Evolutionary conservation across 2,113 vertebrate genomes (phyloP), one percentile per base, ranked within the genome.

Genomic region (Sebastes fasciatus): DNA sequence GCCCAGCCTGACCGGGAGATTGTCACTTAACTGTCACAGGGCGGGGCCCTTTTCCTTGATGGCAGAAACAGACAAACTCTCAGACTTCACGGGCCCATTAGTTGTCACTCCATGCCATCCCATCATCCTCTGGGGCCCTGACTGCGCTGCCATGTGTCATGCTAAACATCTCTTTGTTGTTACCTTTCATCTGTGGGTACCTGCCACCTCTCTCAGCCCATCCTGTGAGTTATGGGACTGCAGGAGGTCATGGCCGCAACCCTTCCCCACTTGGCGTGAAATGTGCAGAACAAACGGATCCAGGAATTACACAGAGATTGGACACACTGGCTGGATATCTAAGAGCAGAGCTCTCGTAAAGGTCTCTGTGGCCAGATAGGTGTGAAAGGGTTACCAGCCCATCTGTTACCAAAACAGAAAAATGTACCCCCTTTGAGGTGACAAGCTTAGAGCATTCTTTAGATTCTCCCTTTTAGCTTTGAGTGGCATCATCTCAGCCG

Each of bases 241-340:
- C 87, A 82, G 91, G 92, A 88, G 90, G 95, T 95, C 95, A 95
- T 43, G 81, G 75, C 93, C 92, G 91, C 90, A 93, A 93, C 94
- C 90, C 89, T 94, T 95, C 95, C 96, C 93, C 93, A 93, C 90
- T 89, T 94, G 91, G 95, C 95, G 93, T 97, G 96, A 97, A 98
- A 97, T 97, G 94, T 95, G 94, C 95, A 96, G 96, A 97, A 95
- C 94, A 97, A 97, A 97, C 95, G 93, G 94, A 96, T 93, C 87
- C 84, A 80, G 79, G 77, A 89, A 92, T 95, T 92, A 94, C 90
- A 86, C 88, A 90, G 89, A 82, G 83, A 93, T 94, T 92, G 86
- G 95, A 93, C 91, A 92, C 91, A 92, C 88, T 81, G 58, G 63
- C 88, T 86, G 82, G 75, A 90, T 86, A 90, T 92, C 84, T 85